These are phyloP conservation scores for Ailuropoda melanoleuca DNA, from an alignment of 2,113 vertebrate genomes.

Conservation along the genomic window DNA sequence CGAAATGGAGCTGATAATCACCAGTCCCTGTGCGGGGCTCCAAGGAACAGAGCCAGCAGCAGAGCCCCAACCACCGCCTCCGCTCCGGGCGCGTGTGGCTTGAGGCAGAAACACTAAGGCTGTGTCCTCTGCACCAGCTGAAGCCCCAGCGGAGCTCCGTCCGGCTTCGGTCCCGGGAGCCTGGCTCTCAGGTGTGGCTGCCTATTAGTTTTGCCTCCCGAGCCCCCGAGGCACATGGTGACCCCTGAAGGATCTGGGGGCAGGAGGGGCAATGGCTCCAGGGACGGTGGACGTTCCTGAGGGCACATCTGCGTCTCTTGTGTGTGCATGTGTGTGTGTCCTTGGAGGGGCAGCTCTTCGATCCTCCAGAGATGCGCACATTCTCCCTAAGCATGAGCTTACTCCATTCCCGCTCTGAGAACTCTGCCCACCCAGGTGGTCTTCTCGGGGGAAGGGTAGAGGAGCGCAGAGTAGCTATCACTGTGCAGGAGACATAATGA, in stretches of 20 bases:
- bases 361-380: no score
- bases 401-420: accelerated
- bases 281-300: accelerated
- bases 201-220: no score
- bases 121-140: accelerated
- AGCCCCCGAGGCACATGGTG: accelerated
- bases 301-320: accelerated
- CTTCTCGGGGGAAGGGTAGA: background rate
- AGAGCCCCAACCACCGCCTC: accelerated
- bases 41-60: accelerated
- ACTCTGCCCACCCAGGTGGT: accelerated
- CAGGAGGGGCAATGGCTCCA: accelerated
- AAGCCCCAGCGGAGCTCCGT: accelerated
- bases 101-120: accelerated
- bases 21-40: accelerated
- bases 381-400: background rate
- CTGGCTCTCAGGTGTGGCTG: background rate
- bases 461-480: accelerated
- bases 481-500: accelerated
- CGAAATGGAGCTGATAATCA: background rate
- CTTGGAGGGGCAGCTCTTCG: no score
- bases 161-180: accelerated
- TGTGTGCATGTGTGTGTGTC: accelerated
- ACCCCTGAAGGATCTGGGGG: accelerated
- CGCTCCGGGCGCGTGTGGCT: accelerated